A percentile compares a stretch with the other conserved stretches of the same genome.
phyloP scores from a whole-genome alignment of 2,888 invertebrate genomes.

The Panzeria rudis region DNA sequence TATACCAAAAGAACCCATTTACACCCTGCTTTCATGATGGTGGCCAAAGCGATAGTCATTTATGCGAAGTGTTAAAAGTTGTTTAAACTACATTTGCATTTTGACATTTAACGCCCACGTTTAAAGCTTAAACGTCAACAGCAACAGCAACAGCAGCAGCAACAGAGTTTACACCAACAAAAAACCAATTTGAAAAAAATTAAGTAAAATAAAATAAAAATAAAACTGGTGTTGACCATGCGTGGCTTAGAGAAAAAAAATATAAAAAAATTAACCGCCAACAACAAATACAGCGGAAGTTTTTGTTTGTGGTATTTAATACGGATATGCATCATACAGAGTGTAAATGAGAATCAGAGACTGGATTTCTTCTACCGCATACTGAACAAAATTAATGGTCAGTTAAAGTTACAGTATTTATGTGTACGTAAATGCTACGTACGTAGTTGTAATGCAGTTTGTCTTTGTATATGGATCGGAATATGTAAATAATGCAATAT shows the following conservation, averaged over 20 bases:
- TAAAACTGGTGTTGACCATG: slow-evolving; percentile 58
- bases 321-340: not conserved
- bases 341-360: slow-evolving; percentile 32
- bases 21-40: not conserved
- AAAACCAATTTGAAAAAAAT: slow-evolving; percentile 5
- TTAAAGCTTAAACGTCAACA: slow-evolving; percentile 35
- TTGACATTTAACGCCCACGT: slow-evolving; percentile 70
- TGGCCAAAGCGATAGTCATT: slow-evolving; percentile 23
- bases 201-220: not conserved
- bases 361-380: slow-evolving; percentile 36
- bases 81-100: slow-evolving; percentile 65
- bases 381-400: slow-evolving; percentile 37
- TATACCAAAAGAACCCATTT: not conserved
- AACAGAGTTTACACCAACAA: slow-evolving; percentile 17
- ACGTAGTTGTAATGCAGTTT: not conserved
- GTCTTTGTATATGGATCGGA: not conserved
- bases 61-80: slow-evolving; percentile 58
- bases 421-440: not conserved
- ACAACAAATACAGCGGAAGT: slow-evolving; percentile 63
- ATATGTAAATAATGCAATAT: slow-evolving; percentile 45
- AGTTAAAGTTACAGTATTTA: slow-evolving; percentile 4
- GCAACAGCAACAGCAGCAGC: slow-evolving; percentile 32
- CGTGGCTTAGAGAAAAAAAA: slow-evolving; percentile 43
- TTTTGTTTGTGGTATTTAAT: slow-evolving; percentile 55
- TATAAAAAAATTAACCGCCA: slow-evolving; percentile 37